Base-by-base conservation (phyloP, 2,113 vertebrate species). In the Murina feae region DNA sequence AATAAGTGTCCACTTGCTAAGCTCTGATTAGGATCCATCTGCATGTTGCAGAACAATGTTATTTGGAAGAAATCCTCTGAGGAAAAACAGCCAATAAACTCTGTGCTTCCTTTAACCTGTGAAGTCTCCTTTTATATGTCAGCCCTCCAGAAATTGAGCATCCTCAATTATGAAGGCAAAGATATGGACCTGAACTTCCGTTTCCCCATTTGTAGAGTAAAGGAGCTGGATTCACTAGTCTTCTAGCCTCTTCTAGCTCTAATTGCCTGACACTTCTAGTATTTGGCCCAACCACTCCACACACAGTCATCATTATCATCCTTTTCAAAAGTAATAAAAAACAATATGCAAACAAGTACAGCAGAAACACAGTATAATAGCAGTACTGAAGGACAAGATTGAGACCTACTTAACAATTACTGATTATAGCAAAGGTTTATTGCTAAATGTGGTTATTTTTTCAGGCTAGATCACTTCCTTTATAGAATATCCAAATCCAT, bases 1-100 rank as follows among this genome's bases (percentile, higher is more conserved):
- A 96, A 95, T 95, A 95, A 85, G 63, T 17, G 20, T 28, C 55
- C 32, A 20, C 72, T 97, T 39, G 42, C 60, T 85, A 35, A 71
- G 47, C 66, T 89, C 75, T 51, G 58, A 65, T 47, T 69, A 83
- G 44, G 35, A 65, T 12, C 72, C 85, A 74, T 82, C 58, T 90
- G 90, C 76, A 85, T 97, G 81, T 39, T 30, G 51, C 6, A 4
- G 63, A 89, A 49, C 39, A 4, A 18, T 28, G 25, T 21, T 69
- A 37, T 69, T 74, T 42, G n/a, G 39, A 76, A 89, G 17, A 80
- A 9, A 72, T 14, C 30, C 28, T 75, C 6, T 32, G 20, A 44
- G 25, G 42, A 91, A 81, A 90, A 94, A 21, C 16, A 89, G 51
- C 65, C 71, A 51, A 37, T 78, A 49, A 63, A 55, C n/a, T 63